These are phyloP conservation scores for Xiphophorus birchmanni DNA, from an alignment of 2,797 vertebrate genomes.

Conservation along the genomic window DNA sequence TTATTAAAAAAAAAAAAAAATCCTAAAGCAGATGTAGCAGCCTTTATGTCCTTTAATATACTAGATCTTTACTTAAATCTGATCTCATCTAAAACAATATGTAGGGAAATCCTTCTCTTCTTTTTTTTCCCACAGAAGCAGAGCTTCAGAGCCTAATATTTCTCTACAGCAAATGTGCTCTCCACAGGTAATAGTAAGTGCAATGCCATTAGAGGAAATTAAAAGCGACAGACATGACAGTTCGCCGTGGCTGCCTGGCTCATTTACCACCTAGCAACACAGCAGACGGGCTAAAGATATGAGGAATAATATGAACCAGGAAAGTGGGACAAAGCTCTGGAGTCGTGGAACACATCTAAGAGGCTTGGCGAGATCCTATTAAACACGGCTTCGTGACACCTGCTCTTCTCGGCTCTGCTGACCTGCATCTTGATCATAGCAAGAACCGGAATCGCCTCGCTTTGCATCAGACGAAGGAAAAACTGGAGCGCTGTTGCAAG, in stretches of 20 bases:
- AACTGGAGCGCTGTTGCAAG: background rate
- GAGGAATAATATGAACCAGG: conserved; percentile 32
- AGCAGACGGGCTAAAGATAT: conserved; percentile 28
- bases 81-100: conserved; percentile 18
- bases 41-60: conserved; percentile 29
- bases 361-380: conserved; percentile 80
- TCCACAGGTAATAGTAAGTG: conserved; percentile 27
- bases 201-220: conserved; percentile 25
- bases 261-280: conserved; percentile 33
- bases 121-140: conserved; percentile 8
- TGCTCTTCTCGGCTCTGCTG: conserved; percentile 67
- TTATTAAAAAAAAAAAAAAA: background rate
- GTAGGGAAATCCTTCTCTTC: conserved; percentile 11
- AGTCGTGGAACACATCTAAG: conserved; percentile 75
- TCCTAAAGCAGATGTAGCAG: conserved; percentile 6
- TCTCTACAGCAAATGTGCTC: conserved; percentile 15
- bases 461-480: background rate
- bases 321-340: conserved; percentile 72
- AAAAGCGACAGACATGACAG: conserved; percentile 10
- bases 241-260: conserved; percentile 17
- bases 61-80: conserved; percentile 37
- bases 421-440: conserved; percentile 47
- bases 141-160: conserved; percentile 13
- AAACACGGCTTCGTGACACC: conserved; percentile 74
- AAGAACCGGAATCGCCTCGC: conserved; percentile 8